Base-by-base conservation (phyloP, 2,113 vertebrate genomes). In the Pandion haliaetus region DNA sequence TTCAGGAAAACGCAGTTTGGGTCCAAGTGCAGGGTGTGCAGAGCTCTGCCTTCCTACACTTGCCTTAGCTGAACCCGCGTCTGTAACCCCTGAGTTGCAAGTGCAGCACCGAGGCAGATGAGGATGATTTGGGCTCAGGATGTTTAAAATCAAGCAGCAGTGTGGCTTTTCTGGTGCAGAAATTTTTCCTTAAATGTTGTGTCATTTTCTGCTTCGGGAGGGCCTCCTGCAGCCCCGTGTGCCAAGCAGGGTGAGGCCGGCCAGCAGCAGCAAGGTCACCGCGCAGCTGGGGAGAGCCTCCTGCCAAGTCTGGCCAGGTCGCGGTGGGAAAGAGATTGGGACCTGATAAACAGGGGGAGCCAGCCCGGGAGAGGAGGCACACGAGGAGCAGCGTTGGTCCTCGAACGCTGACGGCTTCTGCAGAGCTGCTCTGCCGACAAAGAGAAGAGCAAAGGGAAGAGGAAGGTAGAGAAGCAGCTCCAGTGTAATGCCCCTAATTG, bases 231-330 rank as follows among this genome's bases (percentile, higher is more conserved):
- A 73, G 83, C 83, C 82, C 93, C 1, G 2, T 19, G 91, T 47
- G 69, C 61, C 16, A 24, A 9, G 84, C 77, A 36, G 85, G 77
- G 62, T 28, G 92, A 86, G 77, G 84, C 74, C 0, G 10, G 45
- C 40, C 5, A 1, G 80, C 86, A 72, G 95, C 95, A 80, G 76
- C 96, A 95, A 97, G 97, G 97, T 94, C 96, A 93, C 69, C 0
- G 3, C 2, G 76, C 95, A 95, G 96, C 97, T 97, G 97, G 92
- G 47, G 47, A 78, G 82, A 90, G 55, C 38, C 87, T 59, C 54
- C 88, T 97, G 96, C 97, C 95, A 94, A 94, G 92, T 57, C 76
- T 42, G 69, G 44, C 86, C 80, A 62, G 88, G 91, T 90, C 26
- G 1, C 0, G 28, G 71, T 96, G 92, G 96, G 94, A 94, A 92